A percentile compares a stretch with the other conserved stretches of the same genome.
These are phyloP conservation scores for Pelochelys cantorii DNA, from an alignment of 2,797 vertebrate species.

Conservation along the genomic window DNA sequence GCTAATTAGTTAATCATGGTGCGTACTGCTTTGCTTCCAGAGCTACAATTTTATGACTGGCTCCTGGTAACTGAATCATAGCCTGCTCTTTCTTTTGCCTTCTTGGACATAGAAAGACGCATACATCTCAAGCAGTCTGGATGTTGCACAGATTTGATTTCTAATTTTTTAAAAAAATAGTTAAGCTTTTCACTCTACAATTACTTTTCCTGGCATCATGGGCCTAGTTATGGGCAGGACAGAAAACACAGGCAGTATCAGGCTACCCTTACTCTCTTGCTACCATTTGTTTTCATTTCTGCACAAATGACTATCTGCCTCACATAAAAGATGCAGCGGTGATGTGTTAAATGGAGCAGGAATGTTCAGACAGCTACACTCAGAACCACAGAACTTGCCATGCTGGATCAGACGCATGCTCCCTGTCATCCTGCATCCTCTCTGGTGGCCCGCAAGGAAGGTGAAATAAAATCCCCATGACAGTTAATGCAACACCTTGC, in stretches of 20 bases:
- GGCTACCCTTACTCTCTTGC: rapidly evolving
- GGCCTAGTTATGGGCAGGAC: rapidly evolving
- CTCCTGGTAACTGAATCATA: not conserved
- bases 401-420: rapidly evolving
- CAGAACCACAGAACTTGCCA: not conserved
- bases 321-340: not conserved
- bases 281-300: not conserved
- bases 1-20: constrained; percentile 51
- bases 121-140: not conserved
- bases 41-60: not conserved
- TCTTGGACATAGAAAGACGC: not conserved
- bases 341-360: not conserved
- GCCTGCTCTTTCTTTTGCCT: constrained; percentile 26
- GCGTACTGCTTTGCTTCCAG: constrained; percentile 29
- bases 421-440: rapidly evolving
- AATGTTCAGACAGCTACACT: not conserved
- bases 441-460: not conserved
- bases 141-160: rapidly evolving
- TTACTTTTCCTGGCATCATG: not conserved
- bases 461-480: not conserved
- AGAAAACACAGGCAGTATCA: not conserved
- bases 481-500: too few relatives aligned
- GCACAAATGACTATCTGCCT: rapidly evolving
- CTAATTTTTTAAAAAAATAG: not conserved
- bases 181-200: not conserved